phyloP scores from a whole-genome alignment of 64 coral and sea anemone genomes.

The Cladopsammia gracilis region DNA sequence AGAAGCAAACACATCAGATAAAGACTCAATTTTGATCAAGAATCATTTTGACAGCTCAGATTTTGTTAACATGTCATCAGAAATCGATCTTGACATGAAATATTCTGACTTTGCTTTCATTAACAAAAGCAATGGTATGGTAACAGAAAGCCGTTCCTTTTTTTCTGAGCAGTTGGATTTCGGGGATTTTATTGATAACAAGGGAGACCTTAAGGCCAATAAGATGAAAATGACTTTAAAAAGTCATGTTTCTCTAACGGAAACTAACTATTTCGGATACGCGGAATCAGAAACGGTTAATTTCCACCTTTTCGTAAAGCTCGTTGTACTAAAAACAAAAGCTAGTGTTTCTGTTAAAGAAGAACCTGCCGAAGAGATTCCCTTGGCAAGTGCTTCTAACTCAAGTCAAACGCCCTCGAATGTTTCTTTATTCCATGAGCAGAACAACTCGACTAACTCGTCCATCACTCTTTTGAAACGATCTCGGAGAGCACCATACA shows the following conservation, averaged over 20 bases:
- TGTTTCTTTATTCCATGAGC: background rate
- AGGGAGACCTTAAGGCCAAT: background rate
- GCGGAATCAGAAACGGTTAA: background rate
- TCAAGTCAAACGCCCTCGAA: background rate
- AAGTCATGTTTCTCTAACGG: conserved; percentile 18
- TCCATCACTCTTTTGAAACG: background rate
- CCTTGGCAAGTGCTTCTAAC: background rate
- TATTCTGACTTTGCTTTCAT: conserved; percentile 12
- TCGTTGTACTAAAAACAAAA: background rate
- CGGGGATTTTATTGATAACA: conserved; percentile 15
- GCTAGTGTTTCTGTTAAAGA: background rate
- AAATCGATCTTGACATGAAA: conserved; percentile 42
- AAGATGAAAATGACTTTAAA: conserved; percentile 25
- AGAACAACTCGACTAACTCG: background rate
- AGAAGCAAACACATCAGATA: conserved; percentile 32
- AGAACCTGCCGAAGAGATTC: background rate
- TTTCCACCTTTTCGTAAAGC: background rate
- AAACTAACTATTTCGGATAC: background rate
- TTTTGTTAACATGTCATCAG: conserved; percentile 17
- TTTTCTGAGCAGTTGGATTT: conserved; percentile 25
- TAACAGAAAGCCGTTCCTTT: conserved; percentile 5
- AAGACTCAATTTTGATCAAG: conserved; percentile 6
- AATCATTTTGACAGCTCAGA: conserved; percentile 56
- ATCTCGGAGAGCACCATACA: background rate
- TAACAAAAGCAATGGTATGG: conserved; percentile 54